Evolutionary conservation across 2,113 vertebrate genomes (phyloP), one percentile per base, ranked within the genome.

Genomic region (Apteryx owenii): DNA sequence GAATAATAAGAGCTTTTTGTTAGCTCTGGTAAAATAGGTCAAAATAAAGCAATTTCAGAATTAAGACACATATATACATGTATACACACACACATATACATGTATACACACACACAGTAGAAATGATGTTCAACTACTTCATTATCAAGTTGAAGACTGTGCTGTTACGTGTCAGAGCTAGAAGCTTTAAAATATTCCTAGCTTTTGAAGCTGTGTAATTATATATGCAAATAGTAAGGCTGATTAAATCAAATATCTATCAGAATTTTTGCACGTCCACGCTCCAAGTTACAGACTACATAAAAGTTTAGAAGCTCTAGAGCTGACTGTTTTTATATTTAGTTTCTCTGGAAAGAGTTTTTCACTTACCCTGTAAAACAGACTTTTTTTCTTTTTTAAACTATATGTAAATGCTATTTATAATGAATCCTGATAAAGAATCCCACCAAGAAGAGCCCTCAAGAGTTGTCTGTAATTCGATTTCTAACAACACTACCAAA

Each of bases 191-290:
- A 66, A 8, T 3, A 77, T 42, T 17, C 31, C 31, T 20, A 20
- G 29, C 26, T 80, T 82, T 44, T 33, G 46, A 64, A 54, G 25
- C 16, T 8, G 64, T 3, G 28, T 65, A 65, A 65, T 23, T 28
- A 36, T 38, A 40, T 40, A 40, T 38, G 44, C n/a, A 73, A 77
- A 22, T 0, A 25, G 8, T 0, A 50, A 40, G 40, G 53, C 21
- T 71, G 23, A 54, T 36, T 14, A 87, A 61, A 4, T 8, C 46
- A 53, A 51, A 60, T 1, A 68, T 13, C 12, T 66, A 12, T 2
- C 21, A 8, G 17, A n/a, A 16, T 2, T 7, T 23, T 14, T 62
- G 5, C 12, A 31, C 0, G 20, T 8, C 31, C 8, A 7, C 21
- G 7, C 70, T 66, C 28, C 56, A 60, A 38, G 26, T 66, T 66